Percentiles rank a stretch among this genome's conserved stretches.
phyloP scores from a whole-genome alignment of 1,140 invertebrate genomes.

The Patella vulgata region DNA sequence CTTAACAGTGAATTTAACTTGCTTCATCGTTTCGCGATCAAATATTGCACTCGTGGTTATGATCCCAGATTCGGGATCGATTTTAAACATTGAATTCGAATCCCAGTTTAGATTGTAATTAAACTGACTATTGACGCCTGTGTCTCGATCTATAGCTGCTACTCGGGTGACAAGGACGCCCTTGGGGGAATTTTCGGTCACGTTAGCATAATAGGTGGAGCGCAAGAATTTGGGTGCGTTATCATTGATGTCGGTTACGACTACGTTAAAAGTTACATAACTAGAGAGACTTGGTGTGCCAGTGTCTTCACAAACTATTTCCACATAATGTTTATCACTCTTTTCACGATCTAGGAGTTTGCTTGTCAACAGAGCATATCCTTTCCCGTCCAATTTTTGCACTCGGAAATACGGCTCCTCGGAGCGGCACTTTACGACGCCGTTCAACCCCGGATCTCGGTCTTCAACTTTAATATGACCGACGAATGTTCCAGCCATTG shows the following conservation, averaged over 20 bases:
- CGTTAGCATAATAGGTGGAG: slow-evolving; percentile 33
- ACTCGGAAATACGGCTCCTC: slow-evolving; percentile 33
- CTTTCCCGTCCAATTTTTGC: slow-evolving; percentile 26
- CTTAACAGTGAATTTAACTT: slow-evolving; percentile 81
- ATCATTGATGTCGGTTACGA: slow-evolving; percentile 48
- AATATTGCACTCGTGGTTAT: slow-evolving; percentile 82
- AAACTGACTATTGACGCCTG: slow-evolving; percentile 74
- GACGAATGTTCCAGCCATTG: slow-evolving; percentile 18
- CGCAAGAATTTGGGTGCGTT: slow-evolving; percentile 42
- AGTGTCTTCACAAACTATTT: slow-evolving; percentile 41
- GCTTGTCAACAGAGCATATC: slow-evolving; percentile 39
- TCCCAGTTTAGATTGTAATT: slow-evolving; percentile 46
- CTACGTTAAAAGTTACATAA: slow-evolving; percentile 29
- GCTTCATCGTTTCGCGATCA: slow-evolving; percentile 79
- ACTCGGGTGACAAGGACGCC: slow-evolving; percentile 22
- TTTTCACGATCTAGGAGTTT: slow-evolving; percentile 45
- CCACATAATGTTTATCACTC: slow-evolving; percentile 30
- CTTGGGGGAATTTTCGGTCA: slow-evolving; percentile 27
- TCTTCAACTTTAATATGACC: slow-evolving; percentile 29
- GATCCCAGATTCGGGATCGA: slow-evolving; percentile 79
- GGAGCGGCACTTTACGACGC: slow-evolving; percentile 29
- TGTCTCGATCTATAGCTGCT: slow-evolving; percentile 56
- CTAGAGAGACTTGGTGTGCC: slow-evolving; percentile 38
- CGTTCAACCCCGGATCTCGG: slow-evolving; percentile 39
- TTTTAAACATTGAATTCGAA: slow-evolving; percentile 71